A percentile compares a stretch with the other conserved stretches of the same genome.
These are phyloP conservation scores for Enhydra lutris DNA, from an alignment of 2,113 vertebrate species.

Conservation along the genomic window DNA sequence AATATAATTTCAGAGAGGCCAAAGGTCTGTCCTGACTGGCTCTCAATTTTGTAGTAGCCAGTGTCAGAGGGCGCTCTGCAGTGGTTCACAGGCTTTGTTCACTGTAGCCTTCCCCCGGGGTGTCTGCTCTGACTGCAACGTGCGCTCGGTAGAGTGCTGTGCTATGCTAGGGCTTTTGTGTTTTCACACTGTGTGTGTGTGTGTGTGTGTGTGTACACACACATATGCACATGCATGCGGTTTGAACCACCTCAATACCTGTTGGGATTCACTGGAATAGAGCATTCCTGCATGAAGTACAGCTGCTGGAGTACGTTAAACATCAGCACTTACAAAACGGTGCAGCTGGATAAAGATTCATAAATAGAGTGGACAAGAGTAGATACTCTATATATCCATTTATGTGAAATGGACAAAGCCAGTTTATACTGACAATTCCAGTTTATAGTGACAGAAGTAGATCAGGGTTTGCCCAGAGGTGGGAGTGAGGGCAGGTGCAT, in stretches of 20 bases:
- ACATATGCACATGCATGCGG: background rate
- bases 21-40: background rate
- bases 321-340: background rate
- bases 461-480: background rate
- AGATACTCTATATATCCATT: background rate
- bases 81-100: background rate
- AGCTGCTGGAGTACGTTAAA: background rate
- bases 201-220: background rate
- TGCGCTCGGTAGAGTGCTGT: too few species aligned
- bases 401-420: background rate
- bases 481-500: background rate
- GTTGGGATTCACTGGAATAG: background rate
- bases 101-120: too few species aligned
- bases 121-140: background rate
- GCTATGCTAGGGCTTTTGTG: background rate
- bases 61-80: background rate
- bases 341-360: background rate
- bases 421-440: background rate
- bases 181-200: background rate
- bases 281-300: background rate
- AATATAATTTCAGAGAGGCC: background rate
- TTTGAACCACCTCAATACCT: background rate
- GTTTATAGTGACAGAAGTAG: background rate
- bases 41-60: background rate
- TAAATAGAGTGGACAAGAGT: background rate